phyloP scores from a whole-genome alignment of 2,113 vertebrate genomes.

The Gobiocypris rarus region DNA sequence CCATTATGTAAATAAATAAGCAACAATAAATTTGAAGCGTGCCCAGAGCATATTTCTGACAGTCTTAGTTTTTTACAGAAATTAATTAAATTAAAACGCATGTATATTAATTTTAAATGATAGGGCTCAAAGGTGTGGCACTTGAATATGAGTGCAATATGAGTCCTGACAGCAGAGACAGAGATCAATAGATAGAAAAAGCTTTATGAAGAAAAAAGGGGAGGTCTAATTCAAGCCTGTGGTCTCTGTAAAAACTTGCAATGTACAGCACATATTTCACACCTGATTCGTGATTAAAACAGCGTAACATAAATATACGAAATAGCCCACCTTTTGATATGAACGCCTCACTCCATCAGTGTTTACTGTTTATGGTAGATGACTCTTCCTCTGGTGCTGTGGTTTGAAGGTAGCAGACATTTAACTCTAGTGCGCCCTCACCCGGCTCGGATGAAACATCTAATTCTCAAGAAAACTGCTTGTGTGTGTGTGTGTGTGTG shows the following conservation, averaged over 20 bases:
- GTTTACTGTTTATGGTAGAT: background rate
- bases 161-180: background rate
- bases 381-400: background rate
- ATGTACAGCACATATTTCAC: background rate
- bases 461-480: background rate
- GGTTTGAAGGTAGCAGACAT: background rate
- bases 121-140: background rate
- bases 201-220: background rate
- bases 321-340: background rate
- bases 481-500: too few relatives aligned
- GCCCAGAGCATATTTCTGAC: background rate
- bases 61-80: background rate
- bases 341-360: background rate
- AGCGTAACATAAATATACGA: background rate
- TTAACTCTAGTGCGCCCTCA: background rate
- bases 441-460: slow-evolving; percentile 18
- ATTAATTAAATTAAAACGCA: background rate
- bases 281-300: background rate
- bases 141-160: background rate
- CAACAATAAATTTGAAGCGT: background rate
- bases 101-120: background rate
- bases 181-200: background rate
- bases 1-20: background rate
- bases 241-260: background rate
- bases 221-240: background rate